These are phyloP conservation scores for Ormyrus rosae DNA, from an alignment of 2,888 invertebrate genomes.

Conservation along the genomic window DNA sequence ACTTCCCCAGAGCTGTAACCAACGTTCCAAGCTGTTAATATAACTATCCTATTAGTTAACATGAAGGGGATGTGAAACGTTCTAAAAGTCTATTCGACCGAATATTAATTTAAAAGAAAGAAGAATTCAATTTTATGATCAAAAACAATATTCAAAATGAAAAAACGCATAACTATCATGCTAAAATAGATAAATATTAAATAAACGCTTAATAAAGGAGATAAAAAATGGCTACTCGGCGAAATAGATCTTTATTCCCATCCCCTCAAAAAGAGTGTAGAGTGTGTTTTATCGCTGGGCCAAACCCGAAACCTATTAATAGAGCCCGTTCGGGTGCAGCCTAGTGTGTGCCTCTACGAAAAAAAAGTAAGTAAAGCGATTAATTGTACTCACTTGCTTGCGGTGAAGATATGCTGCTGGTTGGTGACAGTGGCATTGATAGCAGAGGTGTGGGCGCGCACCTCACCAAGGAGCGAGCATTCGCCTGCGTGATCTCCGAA, in stretches of 20 bases:
- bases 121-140: too few species aligned
- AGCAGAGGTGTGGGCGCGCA: slow-evolving; percentile 82
- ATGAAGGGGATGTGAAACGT: slow-evolving; percentile 52
- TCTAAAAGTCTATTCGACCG: slow-evolving; percentile 23
- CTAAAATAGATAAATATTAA: too few species aligned
- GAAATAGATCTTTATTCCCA: slow-evolving; percentile 21
- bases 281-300: slow-evolving; percentile 33
- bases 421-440: slow-evolving; percentile 84
- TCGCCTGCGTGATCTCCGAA: slow-evolving; percentile 78
- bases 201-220: too few species aligned
- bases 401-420: slow-evolving; percentile 84
- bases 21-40: slow-evolving; percentile 69
- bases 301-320: slow-evolving; percentile 41
- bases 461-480: slow-evolving; percentile 81
- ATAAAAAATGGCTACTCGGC: too few species aligned
- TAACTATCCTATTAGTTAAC: slow-evolving; percentile 48
- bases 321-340: slow-evolving; percentile 31
- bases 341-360: slow-evolving; percentile 3
- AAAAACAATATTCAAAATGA: too few species aligned
- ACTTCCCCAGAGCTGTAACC: slow-evolving; percentile 85
- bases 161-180: too few species aligned
- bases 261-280: slow-evolving; percentile 43
- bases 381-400: slow-evolving; percentile 84
- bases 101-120: not conserved
- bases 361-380: not conserved